Percentiles rank a stretch among this genome's conserved stretches.
phyloP scores from a whole-genome alignment of 2,888 invertebrate genomes.

The Tachina grossa region DNA sequence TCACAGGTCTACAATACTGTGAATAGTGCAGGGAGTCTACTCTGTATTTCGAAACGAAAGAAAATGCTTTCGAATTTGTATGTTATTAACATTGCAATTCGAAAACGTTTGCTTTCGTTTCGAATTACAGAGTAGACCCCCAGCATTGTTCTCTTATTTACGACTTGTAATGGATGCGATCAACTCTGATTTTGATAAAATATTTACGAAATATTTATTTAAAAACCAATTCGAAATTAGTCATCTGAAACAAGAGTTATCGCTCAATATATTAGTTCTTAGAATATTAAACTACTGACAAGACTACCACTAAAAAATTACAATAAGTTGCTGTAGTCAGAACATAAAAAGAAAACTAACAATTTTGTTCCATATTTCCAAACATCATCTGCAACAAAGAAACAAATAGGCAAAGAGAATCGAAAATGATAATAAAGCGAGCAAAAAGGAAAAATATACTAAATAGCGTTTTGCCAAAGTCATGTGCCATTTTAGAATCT shows the following conservation, averaged over 20 bases:
- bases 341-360: not conserved
- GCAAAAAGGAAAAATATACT: conserved; percentile 10
- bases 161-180: too few relatives aligned
- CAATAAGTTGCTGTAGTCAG: conserved; percentile 6
- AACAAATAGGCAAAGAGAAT: not conserved
- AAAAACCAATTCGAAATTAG: not conserved
- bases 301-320: conserved; percentile 31
- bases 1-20: too few relatives aligned
- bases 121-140: too few relatives aligned
- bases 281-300: not conserved
- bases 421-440: not conserved
- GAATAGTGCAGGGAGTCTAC: too few relatives aligned
- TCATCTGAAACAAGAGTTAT: conserved; percentile 7
- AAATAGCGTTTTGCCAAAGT: conserved; percentile 60
- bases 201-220: not conserved
- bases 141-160: too few relatives aligned
- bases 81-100: too few relatives aligned
- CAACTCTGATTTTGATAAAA: too few relatives aligned
- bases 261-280: not conserved
- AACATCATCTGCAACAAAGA: conserved; percentile 22
- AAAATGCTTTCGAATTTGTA: too few relatives aligned
- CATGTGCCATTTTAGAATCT: conserved; percentile 71
- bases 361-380: conserved; percentile 48
- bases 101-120: too few relatives aligned
- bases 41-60: too few relatives aligned